phyloP scores from a whole-genome alignment of 2,113 vertebrate species.

The Crypturellus undulatus region DNA sequence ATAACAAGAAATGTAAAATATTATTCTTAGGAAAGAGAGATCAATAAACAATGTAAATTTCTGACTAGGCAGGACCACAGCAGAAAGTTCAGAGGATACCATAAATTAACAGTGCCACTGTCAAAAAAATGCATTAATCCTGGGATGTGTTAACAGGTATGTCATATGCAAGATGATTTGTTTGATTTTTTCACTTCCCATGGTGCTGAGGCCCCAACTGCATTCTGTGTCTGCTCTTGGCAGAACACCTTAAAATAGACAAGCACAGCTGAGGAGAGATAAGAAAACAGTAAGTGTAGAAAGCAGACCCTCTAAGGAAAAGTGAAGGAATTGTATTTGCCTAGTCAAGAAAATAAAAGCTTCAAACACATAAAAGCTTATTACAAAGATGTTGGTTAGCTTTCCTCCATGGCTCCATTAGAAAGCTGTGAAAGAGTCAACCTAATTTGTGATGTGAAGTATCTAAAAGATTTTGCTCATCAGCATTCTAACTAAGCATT shows the following conservation, averaged over 20 bases:
- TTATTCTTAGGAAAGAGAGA: not conserved
- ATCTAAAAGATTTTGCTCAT: not conserved
- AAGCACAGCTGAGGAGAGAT: not conserved
- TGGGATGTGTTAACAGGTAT: not conserved
- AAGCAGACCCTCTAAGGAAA: constrained; percentile 4
- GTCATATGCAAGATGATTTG: not conserved
- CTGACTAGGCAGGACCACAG: not conserved
- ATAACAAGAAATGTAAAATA: not conserved
- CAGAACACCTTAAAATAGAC: not conserved
- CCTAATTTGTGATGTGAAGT: constrained; percentile 5
- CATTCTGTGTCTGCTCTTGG: not conserved
- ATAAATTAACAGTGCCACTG: not conserved
- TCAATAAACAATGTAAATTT: not conserved
- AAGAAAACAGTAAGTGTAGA: not conserved
- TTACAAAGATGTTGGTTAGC: not conserved
- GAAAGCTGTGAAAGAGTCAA: constrained; percentile 11
- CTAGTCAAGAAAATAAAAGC: constrained; percentile 29
- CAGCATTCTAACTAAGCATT: not conserved
- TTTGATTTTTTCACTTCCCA: not conserved
- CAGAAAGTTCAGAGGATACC: not conserved
- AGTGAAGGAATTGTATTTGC: constrained; percentile 15
- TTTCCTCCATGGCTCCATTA: not conserved
- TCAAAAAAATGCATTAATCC: not conserved
- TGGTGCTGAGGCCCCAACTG: not conserved
- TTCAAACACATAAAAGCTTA: not conserved